These are phyloP conservation scores for Drosophila prostipennis DNA, from an alignment of 2,888 invertebrate genomes.

Conservation along the genomic window DNA sequence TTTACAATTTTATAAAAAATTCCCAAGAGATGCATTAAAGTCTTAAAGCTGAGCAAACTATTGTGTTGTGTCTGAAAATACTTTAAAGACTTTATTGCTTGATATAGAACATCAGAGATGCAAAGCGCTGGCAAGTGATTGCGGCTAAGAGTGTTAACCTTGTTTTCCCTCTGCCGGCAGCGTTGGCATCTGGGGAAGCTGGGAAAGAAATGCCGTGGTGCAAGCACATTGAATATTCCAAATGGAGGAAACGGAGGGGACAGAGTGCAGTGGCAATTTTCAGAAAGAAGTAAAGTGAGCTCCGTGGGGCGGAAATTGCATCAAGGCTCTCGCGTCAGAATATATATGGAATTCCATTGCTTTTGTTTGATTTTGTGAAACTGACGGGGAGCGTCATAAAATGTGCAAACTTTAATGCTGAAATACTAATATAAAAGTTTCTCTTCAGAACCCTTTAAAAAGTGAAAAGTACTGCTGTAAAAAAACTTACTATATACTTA, in stretches of 20 bases:
- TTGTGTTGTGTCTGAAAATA: neutral
- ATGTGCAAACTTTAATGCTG: neutral
- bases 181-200: slow-evolving; percentile 10
- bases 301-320: slow-evolving; percentile 47
- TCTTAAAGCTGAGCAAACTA: neutral
- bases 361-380: slow-evolving; percentile 15
- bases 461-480: neutral
- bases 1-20: no score
- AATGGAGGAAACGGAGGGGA: neutral
- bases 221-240: slow-evolving; percentile 35
- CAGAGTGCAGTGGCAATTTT: slow-evolving; percentile 40
- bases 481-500: neutral
- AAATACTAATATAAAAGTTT: slow-evolving; percentile 4
- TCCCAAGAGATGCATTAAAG: no score
- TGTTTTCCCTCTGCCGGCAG: slow-evolving; percentile 12
- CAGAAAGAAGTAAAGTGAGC: slow-evolving; percentile 3
- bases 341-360: neutral
- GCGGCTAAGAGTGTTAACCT: slow-evolving; percentile 25
- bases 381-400: slow-evolving; percentile 17
- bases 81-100: neutral
- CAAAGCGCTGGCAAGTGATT: neutral
- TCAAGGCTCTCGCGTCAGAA: neutral
- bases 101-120: neutral
- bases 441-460: neutral
- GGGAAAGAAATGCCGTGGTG: neutral